Base-by-base conservation (phyloP, 2,888 invertebrate genomes). In the Drosophila anomalipes region DNA sequence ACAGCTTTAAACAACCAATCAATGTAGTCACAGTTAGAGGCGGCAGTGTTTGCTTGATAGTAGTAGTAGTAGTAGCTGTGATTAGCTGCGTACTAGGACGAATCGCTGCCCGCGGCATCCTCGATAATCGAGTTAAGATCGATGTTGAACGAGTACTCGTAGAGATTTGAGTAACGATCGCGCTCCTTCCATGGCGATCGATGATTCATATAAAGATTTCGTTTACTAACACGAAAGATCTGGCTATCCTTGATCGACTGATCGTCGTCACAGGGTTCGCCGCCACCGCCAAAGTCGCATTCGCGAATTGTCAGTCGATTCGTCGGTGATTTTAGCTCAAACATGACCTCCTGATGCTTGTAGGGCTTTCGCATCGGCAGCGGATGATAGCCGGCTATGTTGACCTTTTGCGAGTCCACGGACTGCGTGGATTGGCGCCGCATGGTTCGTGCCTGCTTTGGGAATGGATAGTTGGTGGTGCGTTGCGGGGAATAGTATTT, bases 221-320 rank as follows among this genome's bases (percentile, higher is more conserved):
- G 92, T 91, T 93, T 93, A 91, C 93, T 93, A 91, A 93, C 93
- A 87, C 93, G 93, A 92, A 93, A 93, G 90, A 93, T 93, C 91
- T 93, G 93, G 89, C 93, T 93, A 83, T 93, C 93, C 91, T 93
- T 93, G 82, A 93, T 92, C 86, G 93, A 92, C 83, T 93, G 93
- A 90, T 92, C 92, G 80, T 93, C 93, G 83, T 92, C 93, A 83
- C 93, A 93, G 77, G 93, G 93, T 87, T 93, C 93, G 90, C 93
- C 93, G 91, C 93, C 93, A 91, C 93, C 93, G 90, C 93, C 93
- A 90, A 93, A 93, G 83, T 93, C 93, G 82, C 93, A 93, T 71
- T 93, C 93, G 47, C 93, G 92, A 74, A 93, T 93, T 32, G 93
- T 93, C 80, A 93, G 79, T 41, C 92, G 92, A 83, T 93, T 93